phyloP scores from a whole-genome alignment of 1,140 invertebrate species.

The Semibalanus balanoides region DNA sequence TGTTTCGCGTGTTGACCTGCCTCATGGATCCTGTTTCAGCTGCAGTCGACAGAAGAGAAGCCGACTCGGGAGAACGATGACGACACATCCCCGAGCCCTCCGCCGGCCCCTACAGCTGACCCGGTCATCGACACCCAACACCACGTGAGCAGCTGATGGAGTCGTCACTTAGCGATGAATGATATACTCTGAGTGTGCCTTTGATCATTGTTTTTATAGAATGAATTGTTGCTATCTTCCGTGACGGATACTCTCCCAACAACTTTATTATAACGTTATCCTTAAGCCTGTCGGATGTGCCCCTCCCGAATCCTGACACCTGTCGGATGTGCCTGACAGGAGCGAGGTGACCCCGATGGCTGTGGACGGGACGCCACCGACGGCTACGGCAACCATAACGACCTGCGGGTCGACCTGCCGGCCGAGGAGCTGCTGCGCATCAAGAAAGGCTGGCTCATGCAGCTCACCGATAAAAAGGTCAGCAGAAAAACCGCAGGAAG shows the following conservation, averaged over 20 bases:
- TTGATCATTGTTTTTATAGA: too few species aligned
- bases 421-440: conserved; percentile 66
- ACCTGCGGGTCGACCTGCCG: conserved; percentile 48
- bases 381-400: conserved; percentile 44
- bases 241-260: too few species aligned
- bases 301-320: too few species aligned
- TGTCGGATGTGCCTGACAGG: conserved; percentile 33
- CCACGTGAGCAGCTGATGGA: too few species aligned
- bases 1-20: too few species aligned
- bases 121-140: conserved; percentile 8
- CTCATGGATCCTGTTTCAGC: not conserved
- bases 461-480: conserved; percentile 33
- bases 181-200: too few species aligned
- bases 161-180: too few species aligned
- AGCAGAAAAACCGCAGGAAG: too few species aligned
- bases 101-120: not conserved
- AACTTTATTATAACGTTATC: too few species aligned
- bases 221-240: too few species aligned
- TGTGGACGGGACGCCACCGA: conserved; percentile 49
- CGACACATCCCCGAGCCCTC: conserved; percentile 9
- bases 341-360: conserved; percentile 66
- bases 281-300: too few species aligned
- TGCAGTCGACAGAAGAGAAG: conserved; percentile 8
- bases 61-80: conserved; percentile 20
- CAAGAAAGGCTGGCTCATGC: conserved; percentile 86